phyloP scores from a whole-genome alignment of 92 coral and sea anemone species.

The Desmophyllum pertusum region DNA sequence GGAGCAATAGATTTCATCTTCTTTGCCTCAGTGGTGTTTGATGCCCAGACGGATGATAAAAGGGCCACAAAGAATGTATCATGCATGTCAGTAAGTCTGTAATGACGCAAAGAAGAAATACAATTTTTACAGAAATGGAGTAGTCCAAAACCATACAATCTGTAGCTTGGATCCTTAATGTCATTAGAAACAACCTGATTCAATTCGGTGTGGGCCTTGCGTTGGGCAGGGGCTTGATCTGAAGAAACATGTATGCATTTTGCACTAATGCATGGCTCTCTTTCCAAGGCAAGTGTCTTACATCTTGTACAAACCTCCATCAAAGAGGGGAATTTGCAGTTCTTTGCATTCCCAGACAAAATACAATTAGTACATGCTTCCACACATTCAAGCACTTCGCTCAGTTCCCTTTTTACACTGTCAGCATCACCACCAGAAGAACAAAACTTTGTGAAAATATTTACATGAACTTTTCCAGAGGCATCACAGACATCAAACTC shows the following conservation, averaged over 20 bases:
- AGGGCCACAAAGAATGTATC: constrained; percentile 61
- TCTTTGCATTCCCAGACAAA: constrained; percentile 36
- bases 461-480: constrained; percentile 56
- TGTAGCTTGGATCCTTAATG: constrained; percentile 33
- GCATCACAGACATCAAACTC: constrained; percentile 65
- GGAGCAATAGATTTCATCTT: constrained; percentile 57
- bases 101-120: constrained; percentile 55
- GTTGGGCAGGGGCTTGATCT: constrained; percentile 65
- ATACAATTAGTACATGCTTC: constrained; percentile 52
- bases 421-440: constrained; percentile 57
- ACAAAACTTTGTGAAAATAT: constrained; percentile 47
- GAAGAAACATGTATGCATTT: constrained; percentile 64
- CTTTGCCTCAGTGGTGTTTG: constrained; percentile 46
- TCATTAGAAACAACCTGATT: constrained; percentile 36
- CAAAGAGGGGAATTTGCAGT: constrained; percentile 31
- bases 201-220: constrained; percentile 48
- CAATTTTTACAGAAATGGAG: constrained; percentile 69
- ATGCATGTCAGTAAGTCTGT: constrained; percentile 65
- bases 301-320: constrained; percentile 45
- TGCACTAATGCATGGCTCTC: constrained; percentile 24
- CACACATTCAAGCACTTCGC: constrained; percentile 24
- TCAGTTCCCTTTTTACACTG: constrained; percentile 49
- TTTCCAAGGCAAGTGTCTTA: constrained; percentile 2
- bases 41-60: constrained; percentile 65
- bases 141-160: constrained; percentile 70